Conservation (phyloP, 92 coral and sea anemone species). For the Porites divaricata region DNA sequence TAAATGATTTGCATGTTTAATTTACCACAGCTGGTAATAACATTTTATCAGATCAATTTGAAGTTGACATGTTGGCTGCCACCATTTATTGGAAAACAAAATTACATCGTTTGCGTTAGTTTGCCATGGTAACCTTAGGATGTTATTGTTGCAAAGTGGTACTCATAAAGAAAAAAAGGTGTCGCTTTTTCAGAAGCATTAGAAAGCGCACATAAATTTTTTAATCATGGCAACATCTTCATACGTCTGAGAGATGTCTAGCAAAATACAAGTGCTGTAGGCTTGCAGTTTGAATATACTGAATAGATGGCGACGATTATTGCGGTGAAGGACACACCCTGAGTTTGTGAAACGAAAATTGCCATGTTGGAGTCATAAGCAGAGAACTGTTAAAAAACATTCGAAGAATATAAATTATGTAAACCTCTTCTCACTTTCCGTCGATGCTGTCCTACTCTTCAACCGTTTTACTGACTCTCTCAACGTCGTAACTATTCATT, state of each 20-base stretch:
- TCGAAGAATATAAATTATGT: slow-evolving; percentile 11
- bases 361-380: neutral
- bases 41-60: slow-evolving; percentile 28
- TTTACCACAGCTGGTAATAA: slow-evolving; percentile 45
- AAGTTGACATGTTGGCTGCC: slow-evolving; percentile 14
- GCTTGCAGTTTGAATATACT: neutral
- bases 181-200: neutral
- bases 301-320: slow-evolving; percentile 6
- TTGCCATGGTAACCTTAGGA: slow-evolving; percentile 13
- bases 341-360: neutral
- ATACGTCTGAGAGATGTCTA: neutral
- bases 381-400: neutral
- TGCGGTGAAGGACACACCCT: neutral
- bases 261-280: neutral
- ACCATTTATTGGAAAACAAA: slow-evolving; percentile 12
- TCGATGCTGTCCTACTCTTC: neutral
- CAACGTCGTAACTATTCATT: neutral
- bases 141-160: slow-evolving; percentile 29
- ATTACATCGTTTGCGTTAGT: slow-evolving; percentile 14
- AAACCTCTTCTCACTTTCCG: neutral
- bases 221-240: neutral
- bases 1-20: slow-evolving; percentile 30
- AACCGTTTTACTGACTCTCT: neutral
- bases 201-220: neutral
- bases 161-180: neutral